Conservation (phyloP, 1,140 invertebrate genomes). For the Frieseomelitta varia region DNA sequence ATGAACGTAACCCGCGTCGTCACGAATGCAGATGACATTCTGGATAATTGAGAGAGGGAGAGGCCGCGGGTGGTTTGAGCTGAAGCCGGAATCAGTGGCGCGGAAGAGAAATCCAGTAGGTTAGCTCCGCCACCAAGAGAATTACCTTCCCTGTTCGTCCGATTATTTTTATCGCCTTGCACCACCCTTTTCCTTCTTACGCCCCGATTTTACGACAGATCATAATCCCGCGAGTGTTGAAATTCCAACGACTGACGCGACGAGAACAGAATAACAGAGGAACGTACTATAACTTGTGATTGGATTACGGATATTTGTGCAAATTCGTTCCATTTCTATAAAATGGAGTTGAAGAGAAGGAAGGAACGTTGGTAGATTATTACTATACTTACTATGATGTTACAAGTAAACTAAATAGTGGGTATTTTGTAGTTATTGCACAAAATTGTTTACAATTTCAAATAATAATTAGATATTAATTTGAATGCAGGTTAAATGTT, state of each 20-base stretch:
- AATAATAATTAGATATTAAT: too few species aligned
- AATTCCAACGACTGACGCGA: constrained; percentile 9
- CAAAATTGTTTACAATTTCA: too few species aligned
- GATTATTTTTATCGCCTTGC: constrained; percentile 26
- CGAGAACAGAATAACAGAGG: neutral
- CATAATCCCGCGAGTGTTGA: neutral
- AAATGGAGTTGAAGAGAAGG: too few species aligned
- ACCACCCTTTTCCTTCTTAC: neutral
- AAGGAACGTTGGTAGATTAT: too few species aligned
- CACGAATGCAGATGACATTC: constrained; percentile 34
- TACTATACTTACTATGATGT: too few species aligned
- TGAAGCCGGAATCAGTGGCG: neutral
- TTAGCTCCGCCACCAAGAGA: neutral
- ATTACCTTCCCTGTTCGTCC: constrained; percentile 6
- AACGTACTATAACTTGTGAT: neutral
- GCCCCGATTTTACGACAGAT: constrained; percentile 19
- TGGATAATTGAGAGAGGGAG: constrained; percentile 44
- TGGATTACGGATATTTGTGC: neutral
- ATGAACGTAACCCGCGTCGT: constrained; percentile 6
- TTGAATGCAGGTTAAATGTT: too few species aligned
- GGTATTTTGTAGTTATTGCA: too few species aligned
- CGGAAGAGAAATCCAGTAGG: constrained; percentile 3
- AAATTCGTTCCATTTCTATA: too few species aligned
- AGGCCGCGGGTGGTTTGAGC: constrained; percentile 16
- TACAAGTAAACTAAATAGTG: too few species aligned